Evolutionary conservation across 2,888 invertebrate species (phyloP).

Genomic region (Epinotia nisella): DNA sequence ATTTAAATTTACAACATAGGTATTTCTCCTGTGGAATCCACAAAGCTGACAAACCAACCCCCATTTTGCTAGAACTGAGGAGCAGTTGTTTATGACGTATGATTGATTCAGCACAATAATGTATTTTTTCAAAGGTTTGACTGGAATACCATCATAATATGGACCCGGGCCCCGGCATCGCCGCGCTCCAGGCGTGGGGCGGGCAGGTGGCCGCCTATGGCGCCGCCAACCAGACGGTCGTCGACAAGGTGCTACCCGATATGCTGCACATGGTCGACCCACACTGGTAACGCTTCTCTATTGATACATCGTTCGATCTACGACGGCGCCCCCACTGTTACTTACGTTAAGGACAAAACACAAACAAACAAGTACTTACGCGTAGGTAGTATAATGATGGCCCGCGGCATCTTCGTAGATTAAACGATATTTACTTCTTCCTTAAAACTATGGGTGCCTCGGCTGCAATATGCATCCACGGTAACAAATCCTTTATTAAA

Average conservation of each 20-base stretch:
- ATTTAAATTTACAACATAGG: too few species aligned
- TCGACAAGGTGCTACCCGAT: conserved; percentile 91
- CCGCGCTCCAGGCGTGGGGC: conserved; percentile 80
- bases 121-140: conserved; percentile 54
- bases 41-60: not conserved
- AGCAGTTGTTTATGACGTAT: not conserved
- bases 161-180: conserved; percentile 77
- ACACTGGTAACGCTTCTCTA: conserved; percentile 88
- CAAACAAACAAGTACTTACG: not conserved
- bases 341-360: not conserved
- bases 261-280: conserved; percentile 91
- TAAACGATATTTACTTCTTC: too few species aligned
- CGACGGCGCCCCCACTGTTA: too few species aligned
- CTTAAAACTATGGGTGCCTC: not conserved
- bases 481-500: not conserved
- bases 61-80: too few species aligned
- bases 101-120: not conserved
- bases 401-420: not conserved
- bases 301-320: not conserved
- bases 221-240: conserved; percentile 90
- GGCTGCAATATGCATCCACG: not conserved
- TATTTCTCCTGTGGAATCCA: not conserved
- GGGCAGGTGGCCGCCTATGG: conserved; percentile 79
- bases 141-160: conserved; percentile 58
- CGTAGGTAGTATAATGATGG: not conserved